phyloP scores from a whole-genome alignment of 2,888 invertebrate genomes.

The Enchytraeus crypticus region DNA sequence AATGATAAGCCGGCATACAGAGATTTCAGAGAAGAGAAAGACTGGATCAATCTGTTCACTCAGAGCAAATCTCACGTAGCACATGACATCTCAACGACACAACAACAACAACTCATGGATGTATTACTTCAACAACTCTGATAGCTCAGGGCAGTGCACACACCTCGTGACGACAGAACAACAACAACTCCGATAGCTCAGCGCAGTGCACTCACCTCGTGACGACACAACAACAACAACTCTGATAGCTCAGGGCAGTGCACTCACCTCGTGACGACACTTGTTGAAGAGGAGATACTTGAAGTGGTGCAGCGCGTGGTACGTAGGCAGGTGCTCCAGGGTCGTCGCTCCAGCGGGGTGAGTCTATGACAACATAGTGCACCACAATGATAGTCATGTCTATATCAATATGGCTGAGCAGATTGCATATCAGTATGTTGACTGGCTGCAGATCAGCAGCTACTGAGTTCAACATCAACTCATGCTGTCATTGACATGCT shows the following conservation, averaged over 20 bases:
- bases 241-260: not conserved
- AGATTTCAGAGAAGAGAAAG: no score
- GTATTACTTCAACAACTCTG: not conserved
- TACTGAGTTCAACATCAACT: no score
- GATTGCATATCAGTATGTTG: no score
- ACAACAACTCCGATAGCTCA: not conserved
- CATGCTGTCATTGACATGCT: no score
- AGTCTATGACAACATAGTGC: not conserved
- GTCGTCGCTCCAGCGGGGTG: constrained; percentile 18
- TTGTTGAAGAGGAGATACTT: constrained; percentile 40
- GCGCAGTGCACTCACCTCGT: constrained; percentile 40
- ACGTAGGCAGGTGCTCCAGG: constrained; percentile 33
- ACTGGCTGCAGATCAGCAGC: no score
- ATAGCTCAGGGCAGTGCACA: no score
- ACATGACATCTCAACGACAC: no score
- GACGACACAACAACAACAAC: constrained; percentile 26
- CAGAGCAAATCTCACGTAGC: no score
- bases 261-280: constrained; percentile 38
- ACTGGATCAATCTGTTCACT: no score
- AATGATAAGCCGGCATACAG: no score
- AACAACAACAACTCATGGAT: no score
- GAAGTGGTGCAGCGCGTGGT: constrained; percentile 42
- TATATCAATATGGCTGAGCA: not conserved
- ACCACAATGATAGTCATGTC: no score
- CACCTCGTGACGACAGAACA: not conserved